Conservation (phyloP, 2,888 invertebrate genomes). For the Drosophila kambysellisi region DNA sequence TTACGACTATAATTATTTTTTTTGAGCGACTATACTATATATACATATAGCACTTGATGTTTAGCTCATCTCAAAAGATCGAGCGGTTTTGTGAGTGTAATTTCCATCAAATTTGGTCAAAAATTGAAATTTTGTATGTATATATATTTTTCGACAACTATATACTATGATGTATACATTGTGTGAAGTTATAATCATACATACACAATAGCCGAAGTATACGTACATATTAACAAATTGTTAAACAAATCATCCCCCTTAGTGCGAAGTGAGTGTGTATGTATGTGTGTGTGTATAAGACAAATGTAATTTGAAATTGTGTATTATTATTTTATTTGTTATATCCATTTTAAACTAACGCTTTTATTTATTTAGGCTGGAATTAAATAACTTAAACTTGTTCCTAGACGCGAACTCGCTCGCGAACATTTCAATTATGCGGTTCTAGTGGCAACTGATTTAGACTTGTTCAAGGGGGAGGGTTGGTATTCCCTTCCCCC, state of each 20-base stretch:
- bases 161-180: constrained; percentile 6
- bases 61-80: not conserved
- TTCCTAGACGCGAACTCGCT: constrained; percentile 59
- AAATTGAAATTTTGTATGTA: not conserved
- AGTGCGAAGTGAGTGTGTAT: not conserved
- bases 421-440: constrained; percentile 57
- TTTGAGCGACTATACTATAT: not conserved
- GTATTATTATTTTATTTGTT: constrained; percentile 78
- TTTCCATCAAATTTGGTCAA: not conserved
- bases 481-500: not conserved
- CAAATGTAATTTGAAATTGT: constrained; percentile 64
- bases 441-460: constrained; percentile 71
- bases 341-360: constrained; percentile 78
- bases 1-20: not conserved
- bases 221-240: constrained; percentile 3
- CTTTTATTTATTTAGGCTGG: constrained; percentile 79
- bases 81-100: not conserved
- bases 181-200: not conserved
- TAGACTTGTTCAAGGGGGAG: constrained; percentile 13
- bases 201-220: constrained; percentile 4
- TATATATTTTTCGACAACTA: constrained; percentile 8
- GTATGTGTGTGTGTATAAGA: constrained; percentile 5
- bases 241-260: not conserved
- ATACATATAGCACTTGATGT: not conserved
- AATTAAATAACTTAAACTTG: constrained; percentile 80